These are phyloP conservation scores for Hippopotamus amphibius DNA, from an alignment of 2,113 vertebrate species.

Conservation along the genomic window DNA sequence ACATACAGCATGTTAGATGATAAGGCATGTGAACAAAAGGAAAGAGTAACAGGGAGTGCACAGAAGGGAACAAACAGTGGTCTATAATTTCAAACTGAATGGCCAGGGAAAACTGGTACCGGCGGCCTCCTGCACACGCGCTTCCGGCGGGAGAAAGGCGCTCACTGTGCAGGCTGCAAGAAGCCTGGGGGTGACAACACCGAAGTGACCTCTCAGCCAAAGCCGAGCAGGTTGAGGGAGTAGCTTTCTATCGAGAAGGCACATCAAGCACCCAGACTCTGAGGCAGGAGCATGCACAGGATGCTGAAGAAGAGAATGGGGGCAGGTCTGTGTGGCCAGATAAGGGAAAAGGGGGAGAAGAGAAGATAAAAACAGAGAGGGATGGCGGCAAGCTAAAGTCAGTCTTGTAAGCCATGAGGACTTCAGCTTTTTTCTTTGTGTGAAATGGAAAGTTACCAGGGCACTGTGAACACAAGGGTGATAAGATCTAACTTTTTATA, in stretches of 20 bases:
- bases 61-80: background rate
- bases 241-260: background rate
- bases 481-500: background rate
- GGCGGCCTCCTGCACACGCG: background rate
- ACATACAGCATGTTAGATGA: background rate
- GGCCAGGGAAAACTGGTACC: background rate
- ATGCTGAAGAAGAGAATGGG: background rate
- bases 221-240: background rate
- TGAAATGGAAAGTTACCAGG: background rate
- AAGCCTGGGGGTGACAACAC: background rate
- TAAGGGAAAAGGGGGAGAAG: background rate
- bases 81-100: background rate
- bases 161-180: background rate
- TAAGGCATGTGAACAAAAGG: background rate
- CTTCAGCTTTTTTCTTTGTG: background rate
- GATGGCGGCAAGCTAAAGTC: background rate
- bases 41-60: background rate
- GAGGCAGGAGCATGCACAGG: background rate
- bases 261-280: background rate
- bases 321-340: background rate
- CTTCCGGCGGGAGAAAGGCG: background rate
- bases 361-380: background rate
- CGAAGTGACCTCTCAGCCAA: background rate
- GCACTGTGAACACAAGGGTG: background rate
- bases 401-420: background rate